Percentiles rank a stretch among this genome's conserved stretches.
phyloP scores from a whole-genome alignment of 2,888 invertebrate genomes.

The Ligdia adustata region DNA sequence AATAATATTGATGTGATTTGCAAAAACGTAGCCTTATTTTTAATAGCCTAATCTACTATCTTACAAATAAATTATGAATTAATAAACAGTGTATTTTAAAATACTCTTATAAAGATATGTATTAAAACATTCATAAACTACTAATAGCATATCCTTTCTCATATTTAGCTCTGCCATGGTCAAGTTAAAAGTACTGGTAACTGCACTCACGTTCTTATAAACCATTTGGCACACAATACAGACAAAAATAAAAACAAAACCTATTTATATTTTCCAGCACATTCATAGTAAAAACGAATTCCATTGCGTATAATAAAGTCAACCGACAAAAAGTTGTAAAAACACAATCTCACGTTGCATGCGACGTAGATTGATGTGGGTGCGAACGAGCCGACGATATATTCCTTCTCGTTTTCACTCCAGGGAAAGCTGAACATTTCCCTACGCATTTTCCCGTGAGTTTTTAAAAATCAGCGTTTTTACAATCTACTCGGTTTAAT shows the following conservation, averaged over 20 bases:
- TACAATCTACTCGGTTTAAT: slow-evolving; percentile 37
- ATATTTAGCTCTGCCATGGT: background rate
- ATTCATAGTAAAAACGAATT: slow-evolving; percentile 35
- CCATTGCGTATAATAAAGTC: slow-evolving; percentile 39
- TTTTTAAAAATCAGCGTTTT: slow-evolving; percentile 38
- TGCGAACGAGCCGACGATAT: slow-evolving; percentile 26
- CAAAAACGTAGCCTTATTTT: too few relatives aligned
- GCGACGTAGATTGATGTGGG: slow-evolving; percentile 58
- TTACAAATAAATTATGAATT: too few relatives aligned
- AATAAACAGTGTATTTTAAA: too few relatives aligned
- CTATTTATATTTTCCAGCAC: slow-evolving; percentile 16
- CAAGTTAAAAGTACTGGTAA: background rate
- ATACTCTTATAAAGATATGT: too few relatives aligned
- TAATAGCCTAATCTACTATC: too few relatives aligned
- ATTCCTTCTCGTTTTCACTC: slow-evolving; percentile 28
- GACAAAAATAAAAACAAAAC: slow-evolving; percentile 11
- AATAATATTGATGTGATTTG: too few relatives aligned
- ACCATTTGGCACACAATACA: slow-evolving; percentile 16
- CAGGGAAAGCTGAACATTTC: slow-evolving; percentile 16
- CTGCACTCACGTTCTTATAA: slow-evolving; percentile 10
- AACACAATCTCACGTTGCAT: slow-evolving; percentile 42
- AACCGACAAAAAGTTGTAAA: slow-evolving; percentile 36
- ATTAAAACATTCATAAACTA: too few relatives aligned
- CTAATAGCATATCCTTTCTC: too few relatives aligned
- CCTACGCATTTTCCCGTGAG: slow-evolving; percentile 34